Base-by-base conservation (phyloP, 1,140 invertebrate genomes). In the Zaprionus africanus region DNA sequence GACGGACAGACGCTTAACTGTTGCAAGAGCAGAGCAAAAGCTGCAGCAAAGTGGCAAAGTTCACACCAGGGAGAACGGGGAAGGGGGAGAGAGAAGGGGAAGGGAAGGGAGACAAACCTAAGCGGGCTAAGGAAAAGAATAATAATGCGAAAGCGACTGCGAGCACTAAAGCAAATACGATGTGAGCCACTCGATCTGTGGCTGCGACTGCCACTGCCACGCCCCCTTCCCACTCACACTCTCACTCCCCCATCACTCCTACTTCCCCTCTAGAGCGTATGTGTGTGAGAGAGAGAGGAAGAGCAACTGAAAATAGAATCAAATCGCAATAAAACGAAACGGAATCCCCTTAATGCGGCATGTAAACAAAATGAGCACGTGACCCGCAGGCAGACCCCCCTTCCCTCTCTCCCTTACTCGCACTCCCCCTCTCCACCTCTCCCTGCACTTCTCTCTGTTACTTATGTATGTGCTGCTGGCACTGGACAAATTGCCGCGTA, bases 271-370 rank as follows among this genome's bases (percentile, higher is more conserved):
- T 31, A 31, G 2, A 31, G 7, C 11, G 17, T 34, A 17, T 28
- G 17, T 34, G 51, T 15, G 28, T 65, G 41, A 41, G 38, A 28
- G 59, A 54, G 49, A 24, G 43, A 61, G 51, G 13, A 56, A 46
- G 24, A 5, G 57, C 80, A 75, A 76, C 43, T 53, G 78, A 81
- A 83, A 88, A 88, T 88, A 69, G 85, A 88, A 88, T 90, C 78
- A 90, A 88, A 87, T 90, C 67, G 85, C 81, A 90, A 88, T 90
- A 88, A 90, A 88, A 81, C 69, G 75, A 90, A 88, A 88, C 75
- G 71, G 76, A 84, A 88, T 90, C 84, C 78, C 63, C 78, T 79
- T 88, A 88, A 88, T 90, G 85, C 81, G 75, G 56, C 81, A 76
- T 84, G 81, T 84, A 90, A 88, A 88, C 85, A 84, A 88, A 88